A percentile compares a stretch with the other conserved stretches of the same genome.
Conservation (phyloP, 2,797 vertebrate genomes). For the Channallabes apus region DNA sequence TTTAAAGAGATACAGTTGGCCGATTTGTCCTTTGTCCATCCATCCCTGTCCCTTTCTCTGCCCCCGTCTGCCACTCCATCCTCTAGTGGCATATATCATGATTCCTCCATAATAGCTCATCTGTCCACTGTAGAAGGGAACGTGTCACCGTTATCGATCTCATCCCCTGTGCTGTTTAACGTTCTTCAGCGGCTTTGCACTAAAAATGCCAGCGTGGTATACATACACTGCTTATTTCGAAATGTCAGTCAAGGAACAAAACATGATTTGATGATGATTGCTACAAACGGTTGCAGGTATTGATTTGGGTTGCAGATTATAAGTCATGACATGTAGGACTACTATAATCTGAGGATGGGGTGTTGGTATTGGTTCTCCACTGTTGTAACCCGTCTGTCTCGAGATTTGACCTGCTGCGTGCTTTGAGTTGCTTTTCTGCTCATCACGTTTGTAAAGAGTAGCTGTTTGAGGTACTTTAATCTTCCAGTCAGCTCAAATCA, state of each 20-base stretch:
- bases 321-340: background rate
- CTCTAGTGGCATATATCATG: conserved; percentile 77
- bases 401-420: background rate
- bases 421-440: background rate
- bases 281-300: conserved; percentile 2
- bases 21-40: conserved; percentile 64
- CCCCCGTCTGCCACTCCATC: conserved; percentile 67
- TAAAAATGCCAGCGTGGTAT: conserved; percentile 62
- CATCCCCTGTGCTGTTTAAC: conserved; percentile 18
- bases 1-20: conserved; percentile 23
- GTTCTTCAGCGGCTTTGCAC: conserved; percentile 53
- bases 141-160: conserved; percentile 66
- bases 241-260: conserved; percentile 54
- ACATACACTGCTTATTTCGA: conserved; percentile 47
- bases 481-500: background rate
- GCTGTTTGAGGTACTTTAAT: background rate
- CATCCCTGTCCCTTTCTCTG: conserved; percentile 57
- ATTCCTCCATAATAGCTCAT: conserved; percentile 73
- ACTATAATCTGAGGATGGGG: background rate
- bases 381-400: background rate
- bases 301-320: conserved; percentile 1
- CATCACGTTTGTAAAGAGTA: background rate
- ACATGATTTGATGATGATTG: conserved; percentile 32
- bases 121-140: conserved; percentile 63
- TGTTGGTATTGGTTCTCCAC: no score